Percentiles rank a stretch among this genome's conserved stretches.
phyloP scores from a whole-genome alignment of 2,113 vertebrate species.

The Calidris pugnax region DNA sequence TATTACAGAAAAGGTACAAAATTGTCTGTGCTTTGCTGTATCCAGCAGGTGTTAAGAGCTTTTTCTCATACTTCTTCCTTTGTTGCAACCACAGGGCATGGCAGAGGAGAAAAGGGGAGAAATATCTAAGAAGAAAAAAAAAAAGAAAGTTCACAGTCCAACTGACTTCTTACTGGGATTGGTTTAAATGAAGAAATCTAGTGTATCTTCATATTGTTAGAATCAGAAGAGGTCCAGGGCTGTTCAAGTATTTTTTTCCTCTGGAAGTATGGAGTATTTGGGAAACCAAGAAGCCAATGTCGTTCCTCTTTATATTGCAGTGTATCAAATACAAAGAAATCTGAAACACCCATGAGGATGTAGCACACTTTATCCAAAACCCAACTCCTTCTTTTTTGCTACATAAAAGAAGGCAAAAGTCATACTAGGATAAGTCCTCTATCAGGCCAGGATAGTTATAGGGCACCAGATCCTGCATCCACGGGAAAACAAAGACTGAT shows the following conservation, averaged over 20 bases:
- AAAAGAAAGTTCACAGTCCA: background rate
- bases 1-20: background rate
- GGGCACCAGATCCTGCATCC: background rate
- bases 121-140: background rate
- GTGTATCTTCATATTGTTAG: background rate
- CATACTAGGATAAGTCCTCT: background rate
- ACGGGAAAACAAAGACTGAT: background rate
- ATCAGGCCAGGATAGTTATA: background rate
- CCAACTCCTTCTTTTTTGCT: background rate
- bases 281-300: background rate
- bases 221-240: background rate
- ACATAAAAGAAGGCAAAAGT: background rate
- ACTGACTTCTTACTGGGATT: background rate
- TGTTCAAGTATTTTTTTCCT: background rate
- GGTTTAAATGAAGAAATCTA: background rate
- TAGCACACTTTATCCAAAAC: background rate
- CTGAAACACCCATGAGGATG: background rate
- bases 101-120: background rate
- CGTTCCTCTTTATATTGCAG: background rate
- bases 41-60: background rate
- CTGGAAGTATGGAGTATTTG: background rate
- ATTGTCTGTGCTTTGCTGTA: background rate
- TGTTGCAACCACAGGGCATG: fast-evolving
- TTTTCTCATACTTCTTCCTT: background rate
- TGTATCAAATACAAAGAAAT: background rate